Conservation (phyloP, 2,888 invertebrate genomes). For the Baronia brevicornis region DNA sequence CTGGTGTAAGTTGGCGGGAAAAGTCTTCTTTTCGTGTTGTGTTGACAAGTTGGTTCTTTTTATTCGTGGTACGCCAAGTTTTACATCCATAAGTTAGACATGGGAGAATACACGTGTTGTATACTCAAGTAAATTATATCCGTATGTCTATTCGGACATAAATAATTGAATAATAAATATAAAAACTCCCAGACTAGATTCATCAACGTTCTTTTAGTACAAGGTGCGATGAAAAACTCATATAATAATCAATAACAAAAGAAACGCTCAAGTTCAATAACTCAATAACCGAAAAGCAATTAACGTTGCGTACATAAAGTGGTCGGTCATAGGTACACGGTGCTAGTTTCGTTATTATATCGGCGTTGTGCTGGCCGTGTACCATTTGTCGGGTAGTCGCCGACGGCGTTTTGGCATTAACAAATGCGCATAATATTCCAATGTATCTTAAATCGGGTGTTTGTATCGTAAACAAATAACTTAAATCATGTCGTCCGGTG, state of each 20-base stretch:
- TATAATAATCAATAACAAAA: constrained; percentile 10
- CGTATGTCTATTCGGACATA: too few species aligned
- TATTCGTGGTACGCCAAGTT: too few species aligned
- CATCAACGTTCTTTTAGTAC: too few species aligned
- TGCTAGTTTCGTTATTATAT: constrained; percentile 11
- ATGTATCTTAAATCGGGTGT: constrained; percentile 47
- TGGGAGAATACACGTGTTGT: too few species aligned
- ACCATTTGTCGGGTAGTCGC: constrained; percentile 27
- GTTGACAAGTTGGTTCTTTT: too few species aligned
- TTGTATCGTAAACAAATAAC: constrained; percentile 40
- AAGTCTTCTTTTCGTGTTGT: too few species aligned
- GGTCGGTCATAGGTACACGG: constrained; percentile 24
- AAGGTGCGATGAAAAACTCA: too few species aligned
- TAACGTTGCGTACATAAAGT: constrained; percentile 24
- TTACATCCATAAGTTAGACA: too few species aligned
- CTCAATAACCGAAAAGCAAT: constrained; percentile 29
- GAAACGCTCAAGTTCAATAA: constrained; percentile 18
- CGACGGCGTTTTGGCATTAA: constrained; percentile 42
- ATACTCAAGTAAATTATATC: too few species aligned
- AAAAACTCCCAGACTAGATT: too few species aligned
- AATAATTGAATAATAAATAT: too few species aligned
- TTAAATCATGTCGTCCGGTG: constrained; percentile 36
- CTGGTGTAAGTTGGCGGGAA: too few species aligned
- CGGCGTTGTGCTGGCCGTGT: constrained; percentile 34
- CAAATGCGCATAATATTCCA: constrained; percentile 50